Evolutionary conservation across 2,797 vertebrate species (phyloP), one percentile per base, ranked within the genome.

Genomic region (Gymnothorax reevesii): DNA sequence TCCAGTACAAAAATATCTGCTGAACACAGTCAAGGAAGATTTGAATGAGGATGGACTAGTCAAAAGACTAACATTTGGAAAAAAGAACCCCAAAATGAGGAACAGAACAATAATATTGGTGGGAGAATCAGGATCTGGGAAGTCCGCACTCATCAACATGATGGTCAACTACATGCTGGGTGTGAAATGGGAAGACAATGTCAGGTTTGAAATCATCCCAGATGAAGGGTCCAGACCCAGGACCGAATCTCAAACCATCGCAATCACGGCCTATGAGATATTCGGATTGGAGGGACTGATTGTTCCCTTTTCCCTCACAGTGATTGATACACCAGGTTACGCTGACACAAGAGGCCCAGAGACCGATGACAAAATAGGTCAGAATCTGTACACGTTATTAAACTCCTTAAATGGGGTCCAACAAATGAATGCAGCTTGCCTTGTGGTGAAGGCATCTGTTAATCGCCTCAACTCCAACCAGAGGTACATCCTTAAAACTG

Each of bases 301-400:
- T 71, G 59, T 33, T 0, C 87, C 90, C 57, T 88, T 87, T 64
- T 91, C 87, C 71, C 85, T 93, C 42, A 92, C 89, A 4, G 64
- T 62, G 1, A 62, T 20, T 20, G 60, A 62, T 62, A 62, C 17
- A 22, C 60, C 60, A 59, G 83, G 85, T 42, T 42, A 42, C 33
- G 2, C 33, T 42, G 33, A 42, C 33, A 42, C 33, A 42, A 42
- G 33, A 42, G 33, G 33, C 33, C 33, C 33, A 42, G 33, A 42
- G 33, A 42, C 33, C 33, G 33, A 42, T 42, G 33, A 42, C 33
- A 42, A 42, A 42, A 42, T 42, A 42, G 33, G 1, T 42, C 33
- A 42, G 33, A 42, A 42, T 42, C 33, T 42, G 33, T 42, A 42
- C 33, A 42, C 33, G 33, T 42, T 42, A 42, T 42, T 42, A 2